These are phyloP conservation scores for Aphis craccivora DNA, from an alignment of 1,140 invertebrate genomes.

Conservation along the genomic window DNA sequence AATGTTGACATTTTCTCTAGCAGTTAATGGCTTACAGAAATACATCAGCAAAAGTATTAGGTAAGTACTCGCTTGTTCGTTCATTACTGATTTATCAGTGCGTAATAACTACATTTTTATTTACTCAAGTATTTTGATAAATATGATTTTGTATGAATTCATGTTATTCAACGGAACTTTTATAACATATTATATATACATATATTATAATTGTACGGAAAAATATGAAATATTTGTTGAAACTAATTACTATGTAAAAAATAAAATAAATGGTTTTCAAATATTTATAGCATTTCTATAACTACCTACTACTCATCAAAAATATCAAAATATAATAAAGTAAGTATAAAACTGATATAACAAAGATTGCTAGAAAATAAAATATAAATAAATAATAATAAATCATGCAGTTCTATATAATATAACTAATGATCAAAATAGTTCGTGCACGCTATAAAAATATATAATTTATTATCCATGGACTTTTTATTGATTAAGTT, in stretches of 20 bases:
- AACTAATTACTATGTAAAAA: neutral
- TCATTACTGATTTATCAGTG: neutral
- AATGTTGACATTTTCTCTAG: neutral
- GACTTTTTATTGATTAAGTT: slow-evolving; percentile 10
- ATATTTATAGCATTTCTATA: neutral
- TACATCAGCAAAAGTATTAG: neutral
- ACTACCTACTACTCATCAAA: neutral
- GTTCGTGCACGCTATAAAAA: neutral
- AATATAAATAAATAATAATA: neutral
- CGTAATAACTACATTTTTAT: neutral
- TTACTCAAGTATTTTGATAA: neutral
- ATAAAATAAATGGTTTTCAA: neutral
- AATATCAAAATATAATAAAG: neutral
- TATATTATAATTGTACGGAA: neutral
- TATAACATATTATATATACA: neutral
- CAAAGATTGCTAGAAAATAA: neutral
- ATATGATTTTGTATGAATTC: neutral
- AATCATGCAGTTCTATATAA: neutral
- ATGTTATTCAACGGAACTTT: neutral
- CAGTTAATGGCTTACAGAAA: neutral
- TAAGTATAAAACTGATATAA: neutral
- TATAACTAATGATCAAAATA: neutral
- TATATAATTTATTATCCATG: neutral
- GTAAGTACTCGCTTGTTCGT: neutral
- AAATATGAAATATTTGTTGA: neutral